Evolutionary conservation across 2,113 vertebrate species (phyloP).

Genomic region (Rhinolophus ferrumequinum): DNA sequence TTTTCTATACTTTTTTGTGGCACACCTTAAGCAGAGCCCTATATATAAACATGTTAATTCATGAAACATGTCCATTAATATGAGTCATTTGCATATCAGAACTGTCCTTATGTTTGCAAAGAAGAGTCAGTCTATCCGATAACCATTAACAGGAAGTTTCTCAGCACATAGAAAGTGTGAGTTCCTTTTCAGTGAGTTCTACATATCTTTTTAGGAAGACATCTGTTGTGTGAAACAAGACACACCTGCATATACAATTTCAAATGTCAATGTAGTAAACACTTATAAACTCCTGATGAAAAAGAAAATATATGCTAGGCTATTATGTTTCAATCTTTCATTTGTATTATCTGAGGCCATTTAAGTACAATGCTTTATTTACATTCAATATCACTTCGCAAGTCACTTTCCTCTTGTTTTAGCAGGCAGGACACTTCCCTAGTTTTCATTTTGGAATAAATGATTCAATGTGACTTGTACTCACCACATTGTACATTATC

Average conservation of each 20-base stretch:
- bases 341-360: not conserved
- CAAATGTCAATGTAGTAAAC: slow-evolving; percentile 55
- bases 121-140: not conserved
- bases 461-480: slow-evolving; percentile 60
- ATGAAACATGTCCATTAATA: not conserved
- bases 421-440: slow-evolving; percentile 20
- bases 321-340: slow-evolving; percentile 42
- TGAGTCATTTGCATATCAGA: not conserved
- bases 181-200: slow-evolving; percentile 43
- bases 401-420: slow-evolving; percentile 35
- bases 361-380: slow-evolving; percentile 59
- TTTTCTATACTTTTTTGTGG: not conserved
- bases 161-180: not conserved
- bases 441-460: slow-evolving; percentile 28
- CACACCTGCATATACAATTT: slow-evolving; percentile 44
- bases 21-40: not conserved
- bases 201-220: slow-evolving; percentile 45
- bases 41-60: not conserved
- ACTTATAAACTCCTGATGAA: slow-evolving; percentile 67
- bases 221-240: slow-evolving; percentile 36
- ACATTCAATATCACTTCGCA: not conserved
- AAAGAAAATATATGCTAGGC: not conserved
- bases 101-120: not conserved
- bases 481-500: slow-evolving; percentile 49
- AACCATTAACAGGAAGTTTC: not conserved